phyloP scores from a whole-genome alignment of 2,797 vertebrate genomes.

The Gallinago solitaria region DNA sequence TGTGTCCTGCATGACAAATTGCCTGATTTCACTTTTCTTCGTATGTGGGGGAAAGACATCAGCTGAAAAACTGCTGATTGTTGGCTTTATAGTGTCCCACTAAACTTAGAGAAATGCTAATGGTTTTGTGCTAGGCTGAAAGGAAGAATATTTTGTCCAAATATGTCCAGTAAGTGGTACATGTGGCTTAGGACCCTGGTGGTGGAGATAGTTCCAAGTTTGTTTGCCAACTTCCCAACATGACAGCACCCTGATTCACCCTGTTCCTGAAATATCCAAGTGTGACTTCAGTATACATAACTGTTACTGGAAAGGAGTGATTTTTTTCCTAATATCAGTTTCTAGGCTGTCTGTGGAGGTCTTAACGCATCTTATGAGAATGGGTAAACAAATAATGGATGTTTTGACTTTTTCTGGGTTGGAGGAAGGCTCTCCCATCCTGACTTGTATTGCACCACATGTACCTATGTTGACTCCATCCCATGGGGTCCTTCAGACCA shows the following conservation, averaged over 20 bases:
- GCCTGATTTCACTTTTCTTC: background rate
- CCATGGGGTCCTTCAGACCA: background rate
- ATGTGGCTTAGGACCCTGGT: background rate
- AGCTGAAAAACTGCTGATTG: background rate
- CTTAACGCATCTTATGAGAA: accelerated
- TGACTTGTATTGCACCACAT: accelerated
- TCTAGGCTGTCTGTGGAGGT: background rate
- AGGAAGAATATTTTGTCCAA: background rate
- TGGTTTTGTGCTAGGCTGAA: background rate
- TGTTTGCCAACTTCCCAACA: background rate
- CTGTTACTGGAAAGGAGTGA: background rate
- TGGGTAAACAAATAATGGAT: background rate
- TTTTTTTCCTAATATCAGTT: no score
- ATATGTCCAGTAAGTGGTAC: background rate
- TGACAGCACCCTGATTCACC: background rate
- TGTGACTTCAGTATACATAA: accelerated
- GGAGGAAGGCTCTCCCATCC: background rate
- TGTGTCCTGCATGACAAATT: background rate
- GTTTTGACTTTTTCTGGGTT: background rate
- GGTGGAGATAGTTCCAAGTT: background rate
- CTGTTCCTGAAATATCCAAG: background rate
- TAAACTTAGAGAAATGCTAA: background rate
- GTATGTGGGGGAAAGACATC: background rate
- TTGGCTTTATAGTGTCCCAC: background rate
- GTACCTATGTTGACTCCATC: accelerated